Base-by-base conservation (phyloP, 2,113 vertebrate species). In the Pterocles gutturalis region DNA sequence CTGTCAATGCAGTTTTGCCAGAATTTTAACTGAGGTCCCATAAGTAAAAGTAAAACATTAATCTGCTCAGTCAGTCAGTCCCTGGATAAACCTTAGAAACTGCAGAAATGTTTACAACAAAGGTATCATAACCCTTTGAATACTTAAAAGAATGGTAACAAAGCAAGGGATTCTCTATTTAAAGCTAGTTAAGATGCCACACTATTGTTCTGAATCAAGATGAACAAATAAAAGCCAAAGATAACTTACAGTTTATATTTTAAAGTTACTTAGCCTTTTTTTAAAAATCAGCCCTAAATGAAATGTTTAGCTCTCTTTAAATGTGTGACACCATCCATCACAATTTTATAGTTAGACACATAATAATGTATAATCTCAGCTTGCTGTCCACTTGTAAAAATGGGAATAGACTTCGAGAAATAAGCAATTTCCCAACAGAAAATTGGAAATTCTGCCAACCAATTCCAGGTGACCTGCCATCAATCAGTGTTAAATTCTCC, bases 381-480 rank as follows among this genome's bases (percentile, higher is more conserved):
- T 98, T 98, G 96, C 98, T 98, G 98, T 98, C 98, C 98, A 98
- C 98, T 98, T 98, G 98, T 98, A 98, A 98, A 98, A 98, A 98
- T 98, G 97, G 98, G 98, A 98, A 98, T 98, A 98, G 98, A 98
- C 98, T 98, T 97, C 93, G n/a, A 98, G 98, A 98, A 98, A 98
- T 98, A 98, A 98, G 98, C 98, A 98, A 98, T 98, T 98, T 98
- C 98, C 98, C 98, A 98, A 98, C 98, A 98, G 98, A 98, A 98
- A 98, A 98, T 98, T 98, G 98, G 98, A 98, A 98, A 98, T 98
- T 98, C 98, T 98, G 98, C 98, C 98, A 98, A 98, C 97, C 98
- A 98, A 98, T 98, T 98, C 98, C 95, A 98, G 97, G 98, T 98
- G 98, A 98, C 98, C 98, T 97, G 98, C 98, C 97, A 98, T 98